Percentiles rank a stretch among this genome's conserved stretches.
Conservation (phyloP, 2,888 invertebrate genomes). For the Macaria notata region DNA sequence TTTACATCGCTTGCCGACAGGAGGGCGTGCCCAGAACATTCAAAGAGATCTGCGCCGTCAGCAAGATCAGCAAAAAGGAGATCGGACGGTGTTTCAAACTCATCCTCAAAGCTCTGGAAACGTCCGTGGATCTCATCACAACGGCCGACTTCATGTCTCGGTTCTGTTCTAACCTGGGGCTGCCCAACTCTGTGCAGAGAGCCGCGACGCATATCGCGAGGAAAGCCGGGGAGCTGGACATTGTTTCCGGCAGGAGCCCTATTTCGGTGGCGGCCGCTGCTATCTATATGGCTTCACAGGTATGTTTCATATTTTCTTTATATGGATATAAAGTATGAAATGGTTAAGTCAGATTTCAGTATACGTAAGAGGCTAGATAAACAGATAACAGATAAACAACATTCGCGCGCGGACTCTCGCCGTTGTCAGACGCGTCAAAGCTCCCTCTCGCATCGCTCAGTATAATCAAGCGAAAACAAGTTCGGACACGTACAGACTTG, state of each 20-base stretch:
- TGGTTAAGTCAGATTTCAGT: too few relatives aligned
- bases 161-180: conserved; percentile 96
- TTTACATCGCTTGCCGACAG: conserved; percentile 99
- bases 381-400: too few relatives aligned
- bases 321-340: too few relatives aligned
- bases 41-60: conserved; percentile 99
- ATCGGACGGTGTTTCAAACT: conserved; percentile 99
- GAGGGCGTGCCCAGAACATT: conserved; percentile 99
- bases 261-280: conserved; percentile 99
- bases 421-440: too few relatives aligned
- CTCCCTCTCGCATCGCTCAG: too few relatives aligned
- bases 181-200: conserved; percentile 93
- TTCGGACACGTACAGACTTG: too few relatives aligned
- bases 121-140: conserved; percentile 98
- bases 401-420: too few relatives aligned
- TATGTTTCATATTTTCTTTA: conserved; percentile 43
- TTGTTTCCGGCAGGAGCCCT: conserved; percentile 98
- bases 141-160: conserved; percentile 99
- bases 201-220: conserved; percentile 98
- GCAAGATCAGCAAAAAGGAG: conserved; percentile 99
- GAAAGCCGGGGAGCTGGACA: conserved; percentile 97
- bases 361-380: too few relatives aligned
- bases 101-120: conserved; percentile 97
- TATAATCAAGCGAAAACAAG: too few relatives aligned
- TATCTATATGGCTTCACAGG: conserved; percentile 99